A percentile compares a stretch with the other conserved stretches of the same genome.
Evolutionary conservation across 2,797 vertebrate species (phyloP).

Genomic region (Sciurus carolinensis): DNA sequence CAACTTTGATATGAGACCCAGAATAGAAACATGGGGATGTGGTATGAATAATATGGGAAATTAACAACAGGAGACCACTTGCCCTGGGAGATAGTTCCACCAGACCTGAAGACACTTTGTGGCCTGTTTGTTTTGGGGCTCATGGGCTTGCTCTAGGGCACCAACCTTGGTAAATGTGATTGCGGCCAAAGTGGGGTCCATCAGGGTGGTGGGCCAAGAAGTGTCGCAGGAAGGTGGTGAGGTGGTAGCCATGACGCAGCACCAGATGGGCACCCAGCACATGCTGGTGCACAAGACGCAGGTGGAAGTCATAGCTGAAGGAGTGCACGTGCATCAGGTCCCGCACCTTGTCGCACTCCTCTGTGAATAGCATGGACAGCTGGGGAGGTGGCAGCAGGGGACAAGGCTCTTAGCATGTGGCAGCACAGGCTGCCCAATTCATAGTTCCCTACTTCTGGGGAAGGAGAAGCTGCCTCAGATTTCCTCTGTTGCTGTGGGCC

Average conservation of each 20-base stretch:
- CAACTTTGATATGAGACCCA: neutral
- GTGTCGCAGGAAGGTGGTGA: constrained; percentile 97
- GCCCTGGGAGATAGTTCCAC: neutral
- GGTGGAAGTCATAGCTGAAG: constrained; percentile 99
- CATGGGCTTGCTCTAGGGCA: constrained; percentile 44
- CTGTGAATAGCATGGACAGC: constrained; percentile 99
- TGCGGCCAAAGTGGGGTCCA: constrained; percentile 98
- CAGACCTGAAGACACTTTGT: neutral
- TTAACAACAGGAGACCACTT: neutral
- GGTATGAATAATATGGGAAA: neutral
- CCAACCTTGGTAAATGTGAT: constrained; percentile 97
- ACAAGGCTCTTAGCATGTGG: neutral
- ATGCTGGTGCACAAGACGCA: constrained; percentile 97
- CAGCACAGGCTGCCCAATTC: too few relatives aligned
- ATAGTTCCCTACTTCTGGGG: neutral
- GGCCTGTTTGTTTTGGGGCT: neutral
- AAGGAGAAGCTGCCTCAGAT: neutral
- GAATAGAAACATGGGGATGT: neutral
- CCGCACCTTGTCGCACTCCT: constrained; percentile 98
- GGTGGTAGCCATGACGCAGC: constrained; percentile 97
- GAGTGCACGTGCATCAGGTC: constrained; percentile 99
- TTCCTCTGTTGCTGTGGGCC: neutral
- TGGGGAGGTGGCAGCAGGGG: constrained; percentile 85
- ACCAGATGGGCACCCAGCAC: constrained; percentile 96
- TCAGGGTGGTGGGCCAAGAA: constrained; percentile 97